A percentile compares a stretch with the other conserved stretches of the same genome.
Evolutionary conservation across 2,113 vertebrate species (phyloP).

Genomic region (Anthoscopus minutus): DNA sequence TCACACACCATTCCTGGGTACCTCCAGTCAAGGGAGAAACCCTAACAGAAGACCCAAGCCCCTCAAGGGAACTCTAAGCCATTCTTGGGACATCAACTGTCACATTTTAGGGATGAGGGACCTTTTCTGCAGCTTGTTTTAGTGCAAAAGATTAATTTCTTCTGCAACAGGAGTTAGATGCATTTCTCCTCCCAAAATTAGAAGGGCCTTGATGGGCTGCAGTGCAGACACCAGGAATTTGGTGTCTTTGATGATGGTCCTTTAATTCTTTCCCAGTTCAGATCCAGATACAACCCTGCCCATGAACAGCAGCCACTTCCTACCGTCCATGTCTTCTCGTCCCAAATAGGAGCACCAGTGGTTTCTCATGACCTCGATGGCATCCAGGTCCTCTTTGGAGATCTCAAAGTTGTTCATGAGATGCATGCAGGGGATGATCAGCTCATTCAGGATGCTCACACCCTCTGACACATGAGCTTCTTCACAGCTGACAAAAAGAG

Average conservation of each 20-base stretch:
- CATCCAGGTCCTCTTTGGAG: slow-evolving; percentile 84
- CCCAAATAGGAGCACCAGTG: slow-evolving; percentile 93
- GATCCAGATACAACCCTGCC: not conserved
- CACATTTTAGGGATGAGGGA: not conserved
- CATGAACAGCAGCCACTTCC: not conserved
- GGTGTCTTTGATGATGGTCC: not conserved
- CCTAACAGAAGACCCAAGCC: not conserved
- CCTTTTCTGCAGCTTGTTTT: not conserved
- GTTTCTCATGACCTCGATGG: slow-evolving; percentile 86
- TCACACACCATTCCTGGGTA: not conserved
- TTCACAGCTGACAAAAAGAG: slow-evolving; percentile 81
- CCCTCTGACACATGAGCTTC: slow-evolving; percentile 81
- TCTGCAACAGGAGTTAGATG: not conserved
- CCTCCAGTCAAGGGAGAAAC: not conserved
- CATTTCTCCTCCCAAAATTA: not conserved
- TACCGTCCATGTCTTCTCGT: slow-evolving; percentile 87
- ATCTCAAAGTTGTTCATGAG: slow-evolving; percentile 79
- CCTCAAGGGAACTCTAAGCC: not conserved
- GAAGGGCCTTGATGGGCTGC: not conserved
- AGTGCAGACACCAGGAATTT: not conserved
- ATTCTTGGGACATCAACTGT: not conserved
- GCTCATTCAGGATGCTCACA: slow-evolving; percentile 83
- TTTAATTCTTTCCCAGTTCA: too few species aligned
- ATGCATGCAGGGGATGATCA: slow-evolving; percentile 93
- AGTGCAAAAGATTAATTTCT: not conserved